Evolutionary conservation across 92 coral and sea anemone species (phyloP).

Genomic region (Heliopora coerulea): DNA sequence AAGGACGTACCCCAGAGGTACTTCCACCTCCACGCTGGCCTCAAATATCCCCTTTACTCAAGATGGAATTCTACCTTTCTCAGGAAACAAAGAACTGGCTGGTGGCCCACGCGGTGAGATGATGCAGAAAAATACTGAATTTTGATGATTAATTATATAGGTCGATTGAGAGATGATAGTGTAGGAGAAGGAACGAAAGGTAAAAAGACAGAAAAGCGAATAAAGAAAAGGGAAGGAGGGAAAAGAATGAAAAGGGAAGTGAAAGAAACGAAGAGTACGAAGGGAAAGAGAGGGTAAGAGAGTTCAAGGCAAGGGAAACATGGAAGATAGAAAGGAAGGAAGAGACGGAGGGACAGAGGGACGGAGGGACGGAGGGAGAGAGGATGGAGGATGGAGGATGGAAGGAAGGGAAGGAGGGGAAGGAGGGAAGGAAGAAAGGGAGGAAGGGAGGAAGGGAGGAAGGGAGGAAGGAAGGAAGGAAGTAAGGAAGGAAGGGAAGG

Average conservation of each 20-base stretch:
- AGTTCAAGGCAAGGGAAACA: neutral
- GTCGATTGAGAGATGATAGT: too few species aligned
- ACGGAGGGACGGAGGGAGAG: neutral
- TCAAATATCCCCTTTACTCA: too few species aligned
- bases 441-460: neutral
- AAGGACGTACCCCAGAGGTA: too few species aligned
- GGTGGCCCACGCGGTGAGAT: slow-evolving; percentile 32
- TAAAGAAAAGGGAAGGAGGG: neutral
- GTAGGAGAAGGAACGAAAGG: too few species aligned
- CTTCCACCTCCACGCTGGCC: too few species aligned
- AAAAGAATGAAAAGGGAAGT: neutral
- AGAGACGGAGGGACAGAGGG: neutral
- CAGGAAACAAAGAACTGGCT: neutral
- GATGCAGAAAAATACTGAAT: too few species aligned
- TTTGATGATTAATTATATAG: too few species aligned
- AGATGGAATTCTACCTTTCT: too few species aligned
- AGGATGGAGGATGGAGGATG: neutral
- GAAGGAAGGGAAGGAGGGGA: neutral
- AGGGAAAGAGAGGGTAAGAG: neutral
- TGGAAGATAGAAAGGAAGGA: neutral
- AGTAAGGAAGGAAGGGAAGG: neutral
- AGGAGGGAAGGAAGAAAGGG: neutral
- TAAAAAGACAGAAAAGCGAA: neutral
- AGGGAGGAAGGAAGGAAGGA: neutral
- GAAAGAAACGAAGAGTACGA: neutral